phyloP scores from a whole-genome alignment of 2,113 vertebrate genomes.

The Halcyon senegalensis region DNA sequence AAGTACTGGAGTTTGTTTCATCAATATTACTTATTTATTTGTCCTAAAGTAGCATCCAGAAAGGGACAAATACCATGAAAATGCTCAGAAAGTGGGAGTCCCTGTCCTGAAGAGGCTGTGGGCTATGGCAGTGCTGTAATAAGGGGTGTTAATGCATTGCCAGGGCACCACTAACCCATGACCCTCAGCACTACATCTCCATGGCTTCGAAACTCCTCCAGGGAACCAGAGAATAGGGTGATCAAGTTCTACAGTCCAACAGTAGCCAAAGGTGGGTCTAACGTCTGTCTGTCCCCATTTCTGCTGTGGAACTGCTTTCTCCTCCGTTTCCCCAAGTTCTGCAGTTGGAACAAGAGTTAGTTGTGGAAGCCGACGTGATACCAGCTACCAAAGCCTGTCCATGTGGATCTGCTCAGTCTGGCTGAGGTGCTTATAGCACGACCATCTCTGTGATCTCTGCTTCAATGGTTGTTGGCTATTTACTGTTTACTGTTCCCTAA shows the following conservation, averaged over 20 bases:
- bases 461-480: not conserved
- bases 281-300: not conserved
- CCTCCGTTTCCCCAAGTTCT: not conserved
- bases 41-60: not conserved
- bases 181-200: too few relatives aligned
- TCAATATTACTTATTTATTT: not conserved
- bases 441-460: not conserved
- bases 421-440: not conserved
- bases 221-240: not conserved
- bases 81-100: accelerated
- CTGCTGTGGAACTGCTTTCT: not conserved
- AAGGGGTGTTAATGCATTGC: not conserved
- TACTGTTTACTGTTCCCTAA: not conserved
- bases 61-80: not conserved
- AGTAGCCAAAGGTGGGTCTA: not conserved
- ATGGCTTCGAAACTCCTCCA: too few relatives aligned
- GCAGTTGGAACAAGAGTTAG: not conserved
- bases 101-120: accelerated
- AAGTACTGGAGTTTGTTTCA: not conserved
- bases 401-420: not conserved
- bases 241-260: not conserved
- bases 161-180: too few relatives aligned
- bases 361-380: not conserved
- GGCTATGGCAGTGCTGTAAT: not conserved
- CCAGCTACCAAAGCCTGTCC: not conserved